Evolutionary conservation across 2,797 vertebrate genomes (phyloP).

Genomic region (Toxotes lorentzi): DNA sequence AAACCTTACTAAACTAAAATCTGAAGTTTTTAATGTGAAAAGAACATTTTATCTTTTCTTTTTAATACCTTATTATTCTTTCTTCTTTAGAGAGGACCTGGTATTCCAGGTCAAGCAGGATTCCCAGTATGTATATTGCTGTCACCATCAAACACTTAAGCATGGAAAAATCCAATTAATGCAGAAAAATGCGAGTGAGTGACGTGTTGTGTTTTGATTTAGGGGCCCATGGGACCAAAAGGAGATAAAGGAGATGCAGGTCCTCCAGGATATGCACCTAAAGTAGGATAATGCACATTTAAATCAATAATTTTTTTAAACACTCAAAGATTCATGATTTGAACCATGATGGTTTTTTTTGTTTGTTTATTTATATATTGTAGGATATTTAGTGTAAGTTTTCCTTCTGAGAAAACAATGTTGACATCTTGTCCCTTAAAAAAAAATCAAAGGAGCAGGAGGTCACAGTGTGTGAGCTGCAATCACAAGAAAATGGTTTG

Average conservation of each 20-base stretch:
- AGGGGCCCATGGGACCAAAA: conserved; percentile 90
- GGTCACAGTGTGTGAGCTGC: no score
- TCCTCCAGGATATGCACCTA: conserved; percentile 83
- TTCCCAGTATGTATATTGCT: conserved; percentile 83
- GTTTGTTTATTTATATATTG: no score
- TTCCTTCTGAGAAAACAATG: no score
- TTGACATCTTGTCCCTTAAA: no score
- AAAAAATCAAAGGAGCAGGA: no score
- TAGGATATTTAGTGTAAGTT: no score
- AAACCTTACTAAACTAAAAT: not conserved
- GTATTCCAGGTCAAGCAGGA: conserved; percentile 79
- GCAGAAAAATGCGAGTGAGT: not conserved
- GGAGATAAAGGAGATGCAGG: conserved; percentile 88
- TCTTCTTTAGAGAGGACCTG: conserved; percentile 70
- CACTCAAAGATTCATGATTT: no score
- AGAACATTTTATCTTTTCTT: not conserved
- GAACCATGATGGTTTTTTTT: no score
- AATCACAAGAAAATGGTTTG: no score
- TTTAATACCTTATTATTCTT: not conserved
- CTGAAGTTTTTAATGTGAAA: not conserved
- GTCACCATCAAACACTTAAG: not conserved
- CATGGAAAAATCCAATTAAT: not conserved
- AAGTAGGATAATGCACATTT: conserved; percentile 78
- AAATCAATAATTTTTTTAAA: not conserved
- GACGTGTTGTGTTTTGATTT: conserved; percentile 8